Base-by-base conservation (phyloP, 1,140 invertebrate species). In the Lasioglossum baleicum region DNA sequence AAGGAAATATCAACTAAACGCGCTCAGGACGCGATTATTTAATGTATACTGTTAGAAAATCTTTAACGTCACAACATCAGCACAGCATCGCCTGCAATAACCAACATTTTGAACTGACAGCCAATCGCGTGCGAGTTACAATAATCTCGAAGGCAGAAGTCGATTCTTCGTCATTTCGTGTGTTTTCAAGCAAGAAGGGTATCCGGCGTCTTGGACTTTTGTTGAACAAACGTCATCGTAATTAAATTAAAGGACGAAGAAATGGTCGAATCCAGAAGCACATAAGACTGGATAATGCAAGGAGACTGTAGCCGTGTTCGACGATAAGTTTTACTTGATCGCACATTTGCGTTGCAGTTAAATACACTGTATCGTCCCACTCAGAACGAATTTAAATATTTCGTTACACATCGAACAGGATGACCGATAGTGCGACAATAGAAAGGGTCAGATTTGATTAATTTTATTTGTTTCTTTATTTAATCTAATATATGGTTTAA, bases 101-200 rank as follows among this genome's bases (percentile, higher is more conserved):
- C 90, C 91, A 92, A 92, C 91, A 92, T 92, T 92, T 92, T 92
- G 90, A 92, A 92, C 88, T 86, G 82, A 84, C 84, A 86, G 83
- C 90, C 90, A 91, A 91, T 90, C 87, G 80, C 64, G 68, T 79
- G 81, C 66, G 64, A 72, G 78, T 51, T 71, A 71, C 66, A 71
- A 63, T 65, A 88, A 85, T 87, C 86, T 88, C 86, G 76, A 87
- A 84, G 48, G 71, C 68, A 82, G 64, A 81, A 81, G 75, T 86
- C 85, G 80, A 82, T 84, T 71, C 67, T 78, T 77, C 61, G 51
- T 69, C 60, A 20, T 60, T 79, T 64, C 78, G 65, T 80, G 78
- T 80, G 71, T 80, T 80, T 80, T 74, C 64, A 75, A 80, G 63
- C 68, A 73, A 79, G 44, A 48, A 66, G 56, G 61, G 17, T 48